These are phyloP conservation scores for Gorsachius goisagi DNA, from an alignment of 2,113 vertebrate species.

Conservation along the genomic window DNA sequence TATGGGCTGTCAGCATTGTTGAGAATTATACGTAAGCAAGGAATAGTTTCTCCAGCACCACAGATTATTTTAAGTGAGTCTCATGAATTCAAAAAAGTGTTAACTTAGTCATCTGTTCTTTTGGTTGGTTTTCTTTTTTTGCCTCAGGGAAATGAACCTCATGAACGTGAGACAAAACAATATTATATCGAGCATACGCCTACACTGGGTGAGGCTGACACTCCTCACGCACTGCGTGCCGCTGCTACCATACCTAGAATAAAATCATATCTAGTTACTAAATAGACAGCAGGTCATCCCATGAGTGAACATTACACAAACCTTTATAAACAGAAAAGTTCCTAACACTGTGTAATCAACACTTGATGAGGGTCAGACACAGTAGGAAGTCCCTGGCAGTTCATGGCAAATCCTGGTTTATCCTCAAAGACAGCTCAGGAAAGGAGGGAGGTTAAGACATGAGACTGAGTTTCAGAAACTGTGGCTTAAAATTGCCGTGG, in stretches of 20 bases:
- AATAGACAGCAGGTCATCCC: background rate
- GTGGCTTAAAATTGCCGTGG: background rate
- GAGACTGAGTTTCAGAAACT: background rate
- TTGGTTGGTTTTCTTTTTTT: background rate
- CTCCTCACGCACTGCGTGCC: constrained; percentile 9
- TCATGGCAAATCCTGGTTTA: background rate
- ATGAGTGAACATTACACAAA: background rate
- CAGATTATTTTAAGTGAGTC: background rate
- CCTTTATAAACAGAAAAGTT: background rate
- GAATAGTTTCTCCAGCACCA: background rate
- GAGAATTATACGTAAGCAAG: background rate
- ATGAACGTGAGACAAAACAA: background rate
- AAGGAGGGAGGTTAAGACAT: background rate
- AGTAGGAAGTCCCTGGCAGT: background rate
- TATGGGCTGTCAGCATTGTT: background rate
- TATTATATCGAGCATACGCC: background rate
- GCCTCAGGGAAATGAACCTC: background rate
- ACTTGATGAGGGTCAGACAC: background rate
- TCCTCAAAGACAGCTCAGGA: background rate
- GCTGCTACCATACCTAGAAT: background rate
- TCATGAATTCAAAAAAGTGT: background rate
- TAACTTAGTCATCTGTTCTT: background rate
- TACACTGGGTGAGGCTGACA: background rate
- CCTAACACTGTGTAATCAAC: background rate
- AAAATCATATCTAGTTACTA: constrained; percentile 13